These are phyloP conservation scores for Drosophila baimaii DNA, from an alignment of 1,140 invertebrate genomes.

Conservation along the genomic window DNA sequence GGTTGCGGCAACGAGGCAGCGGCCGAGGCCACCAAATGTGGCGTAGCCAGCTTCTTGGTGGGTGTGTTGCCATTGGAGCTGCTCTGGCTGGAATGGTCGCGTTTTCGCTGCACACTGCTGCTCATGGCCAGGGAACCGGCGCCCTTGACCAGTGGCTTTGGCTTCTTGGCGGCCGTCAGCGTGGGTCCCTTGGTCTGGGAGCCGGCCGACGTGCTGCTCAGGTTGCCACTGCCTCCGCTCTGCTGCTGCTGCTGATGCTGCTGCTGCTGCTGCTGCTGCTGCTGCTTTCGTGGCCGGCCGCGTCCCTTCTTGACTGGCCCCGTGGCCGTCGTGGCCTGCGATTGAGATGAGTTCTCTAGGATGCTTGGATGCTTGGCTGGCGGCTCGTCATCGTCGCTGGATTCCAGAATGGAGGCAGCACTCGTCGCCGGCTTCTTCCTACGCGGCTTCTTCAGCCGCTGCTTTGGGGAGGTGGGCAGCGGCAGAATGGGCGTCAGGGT, in stretches of 20 bases:
- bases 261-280: slow-evolving; percentile 33
- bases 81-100: slow-evolving; percentile 59
- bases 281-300: slow-evolving; percentile 74
- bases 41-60: slow-evolving; percentile 52
- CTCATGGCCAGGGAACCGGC: slow-evolving; percentile 17
- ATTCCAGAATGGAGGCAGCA: slow-evolving; percentile 49
- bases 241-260: slow-evolving; percentile 41
- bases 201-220: slow-evolving; percentile 53
- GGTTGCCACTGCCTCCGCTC: slow-evolving; percentile 52
- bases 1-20: slow-evolving; percentile 2
- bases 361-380: slow-evolving; percentile 45
- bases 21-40: slow-evolving; percentile 19
- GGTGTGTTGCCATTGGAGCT: slow-evolving; percentile 73
- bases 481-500: slow-evolving; percentile 67
- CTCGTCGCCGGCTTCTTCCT: slow-evolving; percentile 60
- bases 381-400: slow-evolving; percentile 80
- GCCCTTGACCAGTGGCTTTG: slow-evolving; percentile 57
- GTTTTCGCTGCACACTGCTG: slow-evolving; percentile 35
- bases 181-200: slow-evolving; percentile 73
- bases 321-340: slow-evolving; percentile 11
- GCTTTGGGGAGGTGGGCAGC: slow-evolving; percentile 67
- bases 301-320: slow-evolving; percentile 66
- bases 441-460: slow-evolving; percentile 63
- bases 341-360: slow-evolving; percentile 31
- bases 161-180: slow-evolving; percentile 77